These are phyloP conservation scores for Armadillidium nasatum DNA, from an alignment of 1,140 invertebrate species.

Conservation along the genomic window DNA sequence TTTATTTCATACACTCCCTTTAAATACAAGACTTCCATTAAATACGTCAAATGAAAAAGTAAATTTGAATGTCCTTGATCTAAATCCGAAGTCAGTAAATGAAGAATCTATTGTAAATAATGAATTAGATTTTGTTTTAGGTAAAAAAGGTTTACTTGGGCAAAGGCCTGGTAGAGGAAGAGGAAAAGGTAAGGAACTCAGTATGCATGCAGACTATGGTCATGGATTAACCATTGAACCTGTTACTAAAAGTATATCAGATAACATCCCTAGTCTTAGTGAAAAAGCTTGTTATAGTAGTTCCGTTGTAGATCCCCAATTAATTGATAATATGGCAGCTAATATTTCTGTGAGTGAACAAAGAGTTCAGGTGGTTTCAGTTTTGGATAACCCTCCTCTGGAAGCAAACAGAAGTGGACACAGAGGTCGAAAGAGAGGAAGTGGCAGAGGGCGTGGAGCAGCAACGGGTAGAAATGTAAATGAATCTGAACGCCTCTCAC, in stretches of 20 bases:
- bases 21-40: neutral
- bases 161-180: neutral
- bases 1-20: neutral
- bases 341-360: constrained; percentile 1
- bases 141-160: neutral
- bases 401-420: neutral
- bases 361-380: neutral
- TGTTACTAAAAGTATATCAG: neutral
- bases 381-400: neutral
- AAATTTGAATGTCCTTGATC: neutral
- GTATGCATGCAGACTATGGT: neutral
- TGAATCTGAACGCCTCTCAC: neutral
- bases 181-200: neutral
- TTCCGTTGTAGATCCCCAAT: neutral
- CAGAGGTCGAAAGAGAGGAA: neutral
- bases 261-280: neutral
- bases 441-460: neutral
- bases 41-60: neutral
- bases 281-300: neutral
- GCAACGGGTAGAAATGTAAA: neutral
- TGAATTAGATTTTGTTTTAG: neutral
- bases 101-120: neutral
- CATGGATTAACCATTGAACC: neutral
- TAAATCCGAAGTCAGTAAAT: neutral
- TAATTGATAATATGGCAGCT: constrained; percentile 6